Percentiles rank a stretch among this genome's conserved stretches.
These are phyloP conservation scores for Oreortyx pictus DNA, from an alignment of 2,797 vertebrate genomes.

Conservation along the genomic window DNA sequence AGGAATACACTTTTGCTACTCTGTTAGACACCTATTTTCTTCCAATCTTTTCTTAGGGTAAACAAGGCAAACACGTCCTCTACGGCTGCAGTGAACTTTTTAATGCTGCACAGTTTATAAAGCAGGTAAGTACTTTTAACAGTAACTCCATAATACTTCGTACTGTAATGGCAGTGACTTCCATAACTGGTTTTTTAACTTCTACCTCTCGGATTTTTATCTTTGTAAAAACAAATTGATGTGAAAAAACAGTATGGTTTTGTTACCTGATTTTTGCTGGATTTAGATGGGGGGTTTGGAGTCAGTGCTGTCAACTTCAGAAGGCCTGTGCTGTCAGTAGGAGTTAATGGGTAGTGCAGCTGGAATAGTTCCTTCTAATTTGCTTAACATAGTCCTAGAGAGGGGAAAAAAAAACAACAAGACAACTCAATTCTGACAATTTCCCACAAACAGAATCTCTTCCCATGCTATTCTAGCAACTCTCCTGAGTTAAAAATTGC, in stretches of 20 bases:
- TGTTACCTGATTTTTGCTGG: background rate
- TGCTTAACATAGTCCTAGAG: background rate
- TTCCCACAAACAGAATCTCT: background rate
- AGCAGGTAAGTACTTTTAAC: slow-evolving; percentile 85
- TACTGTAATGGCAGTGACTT: background rate
- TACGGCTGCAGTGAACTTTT: slow-evolving; percentile 99
- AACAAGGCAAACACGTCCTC: slow-evolving; percentile 92
- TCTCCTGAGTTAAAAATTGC: background rate
- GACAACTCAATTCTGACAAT: background rate
- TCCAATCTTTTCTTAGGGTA: slow-evolving; percentile 80
- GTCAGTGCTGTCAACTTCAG: background rate
- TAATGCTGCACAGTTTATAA: slow-evolving; percentile 93
- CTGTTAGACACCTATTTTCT: background rate
- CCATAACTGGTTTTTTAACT: background rate
- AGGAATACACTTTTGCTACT: background rate
- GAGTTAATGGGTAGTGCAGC: background rate
- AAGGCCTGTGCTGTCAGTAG: background rate
- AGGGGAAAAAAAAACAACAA: background rate
- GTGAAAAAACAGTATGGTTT: background rate
- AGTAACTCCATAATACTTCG: background rate
- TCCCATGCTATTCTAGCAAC: background rate
- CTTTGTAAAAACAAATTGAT: background rate
- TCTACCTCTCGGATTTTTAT: background rate
- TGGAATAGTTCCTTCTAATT: background rate
- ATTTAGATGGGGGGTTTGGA: background rate